Conservation (phyloP, 2,113 vertebrate species). For the Dryoscopus gambensis region DNA sequence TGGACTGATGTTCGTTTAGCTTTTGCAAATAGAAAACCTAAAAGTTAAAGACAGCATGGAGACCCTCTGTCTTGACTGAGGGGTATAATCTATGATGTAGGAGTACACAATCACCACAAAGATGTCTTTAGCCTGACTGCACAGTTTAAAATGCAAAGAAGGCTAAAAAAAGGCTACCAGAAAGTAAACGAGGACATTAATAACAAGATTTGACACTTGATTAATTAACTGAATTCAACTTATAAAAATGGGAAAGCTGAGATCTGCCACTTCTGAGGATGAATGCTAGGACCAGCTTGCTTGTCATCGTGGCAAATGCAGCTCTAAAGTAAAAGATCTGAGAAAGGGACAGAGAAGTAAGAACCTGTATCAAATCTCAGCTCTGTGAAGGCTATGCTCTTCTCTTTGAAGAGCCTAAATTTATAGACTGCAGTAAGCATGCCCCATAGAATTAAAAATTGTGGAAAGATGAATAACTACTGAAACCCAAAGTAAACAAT, state of each 20-base stretch:
- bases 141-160: background rate
- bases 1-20: background rate
- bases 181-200: background rate
- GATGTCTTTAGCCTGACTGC: background rate
- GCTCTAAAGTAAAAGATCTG: background rate
- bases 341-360: background rate
- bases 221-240: background rate
- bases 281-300: background rate
- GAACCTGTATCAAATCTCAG: background rate
- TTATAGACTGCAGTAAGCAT: background rate
- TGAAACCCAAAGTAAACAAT: background rate
- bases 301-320: background rate
- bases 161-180: background rate
- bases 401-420: background rate
- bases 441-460: background rate
- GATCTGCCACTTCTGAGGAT: background rate
- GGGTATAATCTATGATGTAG: background rate
- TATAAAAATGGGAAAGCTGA: background rate
- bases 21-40: background rate
- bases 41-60: background rate
- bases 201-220: background rate
- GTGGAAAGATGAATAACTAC: background rate
- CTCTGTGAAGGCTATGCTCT: background rate
- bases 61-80: background rate
- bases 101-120: background rate